Evolutionary conservation across 2,888 invertebrate species (phyloP).

Genomic region (Amiota minor): DNA sequence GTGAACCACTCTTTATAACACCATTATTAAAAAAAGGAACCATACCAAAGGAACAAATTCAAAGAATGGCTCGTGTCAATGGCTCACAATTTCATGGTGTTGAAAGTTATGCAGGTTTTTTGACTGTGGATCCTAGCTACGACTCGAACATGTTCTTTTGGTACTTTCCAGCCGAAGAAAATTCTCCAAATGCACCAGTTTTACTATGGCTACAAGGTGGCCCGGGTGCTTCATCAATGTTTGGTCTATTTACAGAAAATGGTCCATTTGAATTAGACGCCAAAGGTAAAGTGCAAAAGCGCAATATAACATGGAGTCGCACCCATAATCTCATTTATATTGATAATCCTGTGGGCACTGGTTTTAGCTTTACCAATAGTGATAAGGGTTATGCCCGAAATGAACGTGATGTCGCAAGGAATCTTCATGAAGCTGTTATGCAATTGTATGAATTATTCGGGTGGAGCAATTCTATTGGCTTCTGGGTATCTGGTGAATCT

Average conservation of each 20-base stretch:
- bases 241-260: slow-evolving; percentile 88
- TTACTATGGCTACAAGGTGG: slow-evolving; percentile 91
- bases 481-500: slow-evolving; percentile 92
- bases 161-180: slow-evolving; percentile 85
- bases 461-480: slow-evolving; percentile 82
- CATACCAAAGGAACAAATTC: slow-evolving; percentile 72
- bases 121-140: slow-evolving; percentile 85
- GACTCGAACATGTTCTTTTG: slow-evolving; percentile 92
- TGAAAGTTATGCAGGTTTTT: slow-evolving; percentile 78
- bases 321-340: slow-evolving; percentile 88
- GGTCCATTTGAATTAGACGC: slow-evolving; percentile 80
- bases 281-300: slow-evolving; percentile 73
- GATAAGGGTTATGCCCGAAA: slow-evolving; percentile 85
- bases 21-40: slow-evolving; percentile 68
- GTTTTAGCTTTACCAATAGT: slow-evolving; percentile 89
- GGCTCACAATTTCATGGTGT: slow-evolving; percentile 71
- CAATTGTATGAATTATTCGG: slow-evolving; percentile 92
- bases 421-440: slow-evolving; percentile 82
- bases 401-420: slow-evolving; percentile 85
- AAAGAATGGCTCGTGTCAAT: slow-evolving; percentile 64
- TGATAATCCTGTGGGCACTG: slow-evolving; percentile 94
- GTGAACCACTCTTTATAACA: slow-evolving; percentile 74
- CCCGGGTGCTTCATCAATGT: slow-evolving; percentile 86
- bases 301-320: slow-evolving; percentile 86
- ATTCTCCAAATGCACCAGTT: slow-evolving; percentile 78